Conservation (phyloP, 2,888 invertebrate species). For the Stegana nigrithorax region DNA sequence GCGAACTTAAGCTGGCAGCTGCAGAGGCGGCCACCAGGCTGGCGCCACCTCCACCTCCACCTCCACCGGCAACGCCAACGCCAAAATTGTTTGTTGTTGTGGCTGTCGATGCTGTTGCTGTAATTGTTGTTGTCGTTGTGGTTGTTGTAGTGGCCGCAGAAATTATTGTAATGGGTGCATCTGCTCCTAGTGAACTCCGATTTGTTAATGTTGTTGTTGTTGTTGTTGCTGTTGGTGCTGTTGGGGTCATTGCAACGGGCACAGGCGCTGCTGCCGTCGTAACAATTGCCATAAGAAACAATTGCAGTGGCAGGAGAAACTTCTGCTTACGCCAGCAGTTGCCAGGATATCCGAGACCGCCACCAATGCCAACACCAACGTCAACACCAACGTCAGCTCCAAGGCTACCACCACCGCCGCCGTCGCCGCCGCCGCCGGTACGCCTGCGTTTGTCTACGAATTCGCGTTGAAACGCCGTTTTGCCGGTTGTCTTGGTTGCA, state of each 20-base stretch:
- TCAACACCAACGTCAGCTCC: slow-evolving; percentile 18
- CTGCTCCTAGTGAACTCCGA: no score
- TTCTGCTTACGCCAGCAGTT: no score
- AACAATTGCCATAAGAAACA: no score
- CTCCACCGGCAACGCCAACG: no score
- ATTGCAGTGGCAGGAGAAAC: no score
- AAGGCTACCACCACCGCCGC: slow-evolving; percentile 6
- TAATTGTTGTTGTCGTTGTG: slow-evolving; percentile 15
- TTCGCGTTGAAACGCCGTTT: slow-evolving; percentile 45
- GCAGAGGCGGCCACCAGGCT: neutral
- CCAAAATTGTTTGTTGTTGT: slow-evolving; percentile 1
- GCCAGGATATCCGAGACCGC: no score
- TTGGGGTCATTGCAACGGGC: neutral
- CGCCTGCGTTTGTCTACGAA: slow-evolving; percentile 28
- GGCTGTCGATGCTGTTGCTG: slow-evolving; percentile 10
- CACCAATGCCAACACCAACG: slow-evolving; percentile 37
- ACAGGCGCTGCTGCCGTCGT: slow-evolving; percentile 21
- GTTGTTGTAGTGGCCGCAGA: slow-evolving; percentile 11
- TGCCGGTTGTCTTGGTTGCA: slow-evolving; percentile 57
- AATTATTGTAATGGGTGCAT: neutral
- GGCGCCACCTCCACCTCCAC: neutral
- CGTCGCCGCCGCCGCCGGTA: slow-evolving; percentile 25
- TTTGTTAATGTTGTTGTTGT: slow-evolving; percentile 2
- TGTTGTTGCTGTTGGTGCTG: slow-evolving; percentile 29
- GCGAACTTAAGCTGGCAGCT: neutral